phyloP scores from a whole-genome alignment of 2,888 invertebrate genomes.

The Sipunculus nudus region DNA sequence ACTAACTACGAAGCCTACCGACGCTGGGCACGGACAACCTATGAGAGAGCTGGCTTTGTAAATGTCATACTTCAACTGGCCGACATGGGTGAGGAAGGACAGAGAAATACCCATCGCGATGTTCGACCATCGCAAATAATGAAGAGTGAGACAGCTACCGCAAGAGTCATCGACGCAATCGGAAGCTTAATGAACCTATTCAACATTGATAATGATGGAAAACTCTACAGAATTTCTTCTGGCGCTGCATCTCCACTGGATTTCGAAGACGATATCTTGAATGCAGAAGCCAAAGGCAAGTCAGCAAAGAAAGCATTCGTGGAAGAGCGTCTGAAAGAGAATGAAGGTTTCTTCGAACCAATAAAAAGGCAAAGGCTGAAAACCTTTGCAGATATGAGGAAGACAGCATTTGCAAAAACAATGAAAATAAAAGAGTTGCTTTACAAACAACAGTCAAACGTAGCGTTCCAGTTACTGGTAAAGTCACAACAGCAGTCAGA shows the following conservation, averaged over 20 bases:
- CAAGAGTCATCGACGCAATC: no score
- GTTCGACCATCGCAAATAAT: conserved; percentile 26
- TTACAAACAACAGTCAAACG: conserved; percentile 7
- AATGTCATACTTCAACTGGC: conserved; percentile 20
- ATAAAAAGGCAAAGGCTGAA: no score
- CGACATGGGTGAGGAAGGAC: conserved; percentile 22
- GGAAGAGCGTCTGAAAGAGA: no score
- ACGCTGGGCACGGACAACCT: conserved; percentile 25
- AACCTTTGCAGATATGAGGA: no score
- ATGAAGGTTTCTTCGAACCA: no score
- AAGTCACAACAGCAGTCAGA: neutral
- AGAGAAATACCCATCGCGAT: conserved; percentile 23
- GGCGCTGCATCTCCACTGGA: no score
- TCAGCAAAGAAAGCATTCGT: no score
- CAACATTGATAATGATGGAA: no score
- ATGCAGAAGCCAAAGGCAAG: neutral
- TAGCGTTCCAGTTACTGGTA: conserved; percentile 6
- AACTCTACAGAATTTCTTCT: no score
- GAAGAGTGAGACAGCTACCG: conserved; percentile 22
- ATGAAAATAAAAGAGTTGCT: conserved; percentile 4
- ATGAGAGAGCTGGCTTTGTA: conserved; percentile 9
- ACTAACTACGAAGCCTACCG: conserved; percentile 31
- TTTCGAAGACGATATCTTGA: neutral
- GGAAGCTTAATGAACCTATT: no score
- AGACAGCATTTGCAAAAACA: conserved; percentile 14